Evolutionary conservation across 2,888 invertebrate genomes (phyloP).

Genomic region (Cotesia congregata): DNA sequence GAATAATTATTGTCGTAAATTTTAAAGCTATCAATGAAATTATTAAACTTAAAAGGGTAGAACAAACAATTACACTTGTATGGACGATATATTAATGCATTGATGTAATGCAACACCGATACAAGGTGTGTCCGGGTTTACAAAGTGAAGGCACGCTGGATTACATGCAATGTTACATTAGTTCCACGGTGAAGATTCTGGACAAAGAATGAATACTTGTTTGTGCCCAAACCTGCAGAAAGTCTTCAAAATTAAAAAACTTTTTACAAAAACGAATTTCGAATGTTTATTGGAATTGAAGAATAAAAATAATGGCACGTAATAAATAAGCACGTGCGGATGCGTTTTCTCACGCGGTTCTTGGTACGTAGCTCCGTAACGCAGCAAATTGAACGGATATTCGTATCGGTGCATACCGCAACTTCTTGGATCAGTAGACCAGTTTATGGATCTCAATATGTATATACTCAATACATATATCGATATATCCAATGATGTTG

Average conservation of each 20-base stretch:
- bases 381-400: conserved; percentile 36
- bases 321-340: conserved; percentile 28
- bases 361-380: background rate
- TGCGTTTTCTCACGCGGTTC: conserved; percentile 34
- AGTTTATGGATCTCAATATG: conserved; percentile 7
- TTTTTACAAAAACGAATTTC: too few relatives aligned
- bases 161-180: conserved; percentile 2
- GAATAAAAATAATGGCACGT: background rate
- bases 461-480: background rate
- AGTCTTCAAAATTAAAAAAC: too few relatives aligned
- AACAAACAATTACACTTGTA: too few relatives aligned
- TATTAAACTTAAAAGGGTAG: too few relatives aligned
- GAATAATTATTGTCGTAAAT: too few relatives aligned
- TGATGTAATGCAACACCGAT: too few relatives aligned
- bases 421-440: background rate
- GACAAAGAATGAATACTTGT: too few relatives aligned
- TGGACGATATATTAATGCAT: too few relatives aligned
- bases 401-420: conserved; percentile 21
- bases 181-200: too few relatives aligned
- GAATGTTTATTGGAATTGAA: background rate
- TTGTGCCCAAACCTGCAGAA: too few relatives aligned
- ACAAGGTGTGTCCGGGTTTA: too few relatives aligned
- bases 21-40: too few relatives aligned
- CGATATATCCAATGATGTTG: background rate
- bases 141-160: background rate